Evolutionary conservation across 2,888 invertebrate genomes (phyloP), one percentile per base, ranked within the genome.

Genomic region (Tetranychus truncatus): DNA sequence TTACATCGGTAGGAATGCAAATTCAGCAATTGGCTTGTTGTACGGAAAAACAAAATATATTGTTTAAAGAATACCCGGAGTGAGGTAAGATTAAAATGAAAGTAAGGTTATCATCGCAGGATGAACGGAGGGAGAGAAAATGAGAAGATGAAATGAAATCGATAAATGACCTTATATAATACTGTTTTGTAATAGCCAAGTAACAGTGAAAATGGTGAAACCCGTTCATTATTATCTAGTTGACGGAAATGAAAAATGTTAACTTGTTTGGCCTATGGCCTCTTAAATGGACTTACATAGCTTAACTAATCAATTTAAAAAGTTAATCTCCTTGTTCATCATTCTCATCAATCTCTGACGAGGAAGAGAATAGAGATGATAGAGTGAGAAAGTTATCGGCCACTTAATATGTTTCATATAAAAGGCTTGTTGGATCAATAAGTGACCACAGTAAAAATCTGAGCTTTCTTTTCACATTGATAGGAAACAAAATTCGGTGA

Each of bases 281-380:
- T 24, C 55, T 15, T 55, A 55, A 55, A 15, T 55, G 55, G 6
- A 15, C 15, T 6, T 9, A 3, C 55, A 69, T 24, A 69, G 69
- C 69, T 69, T 69, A 24, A 69, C 69, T 24, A 69, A 69, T 69
- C 69, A 24, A 69, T 69, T 69, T 20, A 21, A 11, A 69, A 69
- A 24, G 8, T 11, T 9, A 69, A 69, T 55, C 55, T 55, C 15
- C 55, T 55, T 15, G 55, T 55, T 55, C 9, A 55, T 55, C 55
- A 55, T 55, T 2, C 15, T 55, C 55, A 55, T 55, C 55, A 55
- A 7, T 69, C 69, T 69, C 69, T 20, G 21, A 21, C 4, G 69
- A 20, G 20, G 18, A 11, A 24, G 20, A 69, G 69, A 24, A 9
- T 24, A 21, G 21, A 69, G n/a, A 69, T 69, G 69, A 69, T 69